Base-by-base conservation (phyloP, 2,113 vertebrate species). In the Motacilla alba region DNA sequence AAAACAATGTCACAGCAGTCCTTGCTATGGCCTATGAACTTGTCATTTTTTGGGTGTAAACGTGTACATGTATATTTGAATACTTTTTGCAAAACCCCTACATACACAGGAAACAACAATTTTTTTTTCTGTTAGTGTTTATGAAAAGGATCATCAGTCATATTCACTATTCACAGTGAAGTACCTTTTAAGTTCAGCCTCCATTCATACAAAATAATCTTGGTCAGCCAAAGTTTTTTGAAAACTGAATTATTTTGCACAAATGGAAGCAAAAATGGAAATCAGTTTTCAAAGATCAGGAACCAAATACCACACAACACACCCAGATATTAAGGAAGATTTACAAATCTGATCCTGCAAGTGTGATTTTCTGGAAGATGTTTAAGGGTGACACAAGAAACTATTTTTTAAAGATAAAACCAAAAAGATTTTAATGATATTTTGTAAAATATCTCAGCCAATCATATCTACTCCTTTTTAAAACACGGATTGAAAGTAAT, bases 51-150 rank as follows among this genome's bases (percentile, higher is more conserved):
- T 0, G 3, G n/a, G n/a, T 37, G 30, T 27, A 83, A 62, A 63
- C 15, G 11, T n/a, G 6, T 44, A 16, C 1, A 2, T 13, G 21
- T 23, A 0, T 46, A n/a, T 62, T 74, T 58, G n/a, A 9, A 56
- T 10, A 70, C 37, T 14, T 87, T 82, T 53, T 60, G 23, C 58
- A 23, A 73, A 43, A 12, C 6, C 7, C 18, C 13, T n/a, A 33
- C 78, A 63, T 41, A 35, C 22, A 52, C 2, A 53, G 41, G 13
- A 80, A 88, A 24, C 30, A 67, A 35, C 1, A 9, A 3, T 27
- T 47, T 72, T 52, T 70, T 56, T 82, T 68, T 37, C 27, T 76
- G 19, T 10, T 56, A n/a, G 10, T 24, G 9, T 62, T 76, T 59
- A 33, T 44, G 55, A 23, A 49, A 53, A 8, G 46, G 53, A 43